These are phyloP conservation scores for Dynastes maya DNA, from an alignment of 2,888 invertebrate genomes.

Conservation along the genomic window DNA sequence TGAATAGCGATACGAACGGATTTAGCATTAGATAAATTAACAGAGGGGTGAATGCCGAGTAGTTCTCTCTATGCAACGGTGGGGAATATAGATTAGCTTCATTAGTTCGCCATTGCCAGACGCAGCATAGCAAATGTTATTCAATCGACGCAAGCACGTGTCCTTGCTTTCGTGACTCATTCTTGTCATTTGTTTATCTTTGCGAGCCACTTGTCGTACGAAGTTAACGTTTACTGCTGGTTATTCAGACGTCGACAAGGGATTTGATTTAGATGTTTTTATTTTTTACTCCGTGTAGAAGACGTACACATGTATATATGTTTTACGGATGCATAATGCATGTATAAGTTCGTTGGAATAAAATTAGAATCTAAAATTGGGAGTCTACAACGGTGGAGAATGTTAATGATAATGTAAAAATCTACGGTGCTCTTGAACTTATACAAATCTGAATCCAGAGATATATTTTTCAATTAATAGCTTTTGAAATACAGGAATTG, in stretches of 20 bases:
- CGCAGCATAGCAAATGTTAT: neutral
- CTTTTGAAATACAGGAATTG: too few species aligned
- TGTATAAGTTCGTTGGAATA: too few species aligned
- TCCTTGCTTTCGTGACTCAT: constrained; percentile 25
- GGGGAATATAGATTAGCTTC: neutral
- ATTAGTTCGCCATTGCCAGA: neutral
- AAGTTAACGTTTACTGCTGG: neutral
- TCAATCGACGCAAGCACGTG: constrained; percentile 22
- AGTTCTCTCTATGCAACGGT: neutral
- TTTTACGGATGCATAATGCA: too few species aligned
- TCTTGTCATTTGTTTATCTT: constrained; percentile 4
- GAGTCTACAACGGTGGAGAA: too few species aligned
- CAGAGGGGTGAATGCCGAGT: neutral
- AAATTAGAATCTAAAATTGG: too few species aligned
- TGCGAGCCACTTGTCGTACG: neutral
- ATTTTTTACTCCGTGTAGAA: neutral
- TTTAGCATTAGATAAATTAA: neutral
- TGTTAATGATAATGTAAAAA: too few species aligned
- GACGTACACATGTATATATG: too few species aligned
- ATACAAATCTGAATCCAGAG: too few species aligned
- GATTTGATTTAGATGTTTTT: constrained; percentile 1
- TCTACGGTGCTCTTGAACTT: too few species aligned
- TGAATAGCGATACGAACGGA: neutral
- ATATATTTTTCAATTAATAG: too few species aligned
- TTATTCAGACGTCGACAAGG: constrained; percentile 3